A percentile compares a stretch with the other conserved stretches of the same genome.
These are phyloP conservation scores for Acomys russatus DNA, from an alignment of 2,797 vertebrate species.

Conservation along the genomic window DNA sequence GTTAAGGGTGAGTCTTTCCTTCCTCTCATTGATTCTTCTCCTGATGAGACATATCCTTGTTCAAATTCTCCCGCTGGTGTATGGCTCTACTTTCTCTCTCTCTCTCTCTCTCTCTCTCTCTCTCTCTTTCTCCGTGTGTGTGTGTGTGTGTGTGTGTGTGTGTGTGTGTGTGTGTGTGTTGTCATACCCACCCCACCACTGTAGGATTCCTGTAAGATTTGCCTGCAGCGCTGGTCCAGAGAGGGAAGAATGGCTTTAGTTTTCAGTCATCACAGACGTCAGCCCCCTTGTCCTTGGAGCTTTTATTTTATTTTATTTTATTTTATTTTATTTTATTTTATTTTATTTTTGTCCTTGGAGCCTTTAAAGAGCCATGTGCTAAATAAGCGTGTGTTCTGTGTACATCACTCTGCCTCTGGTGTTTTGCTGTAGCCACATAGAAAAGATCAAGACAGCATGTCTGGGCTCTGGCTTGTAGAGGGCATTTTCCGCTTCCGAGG, in stretches of 20 bases:
- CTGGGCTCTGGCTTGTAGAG: background rate
- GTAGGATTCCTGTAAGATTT: background rate
- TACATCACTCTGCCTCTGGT: background rate
- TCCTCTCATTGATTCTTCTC: background rate
- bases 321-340: too few species aligned
- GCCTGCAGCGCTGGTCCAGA: background rate
- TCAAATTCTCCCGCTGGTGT: background rate
- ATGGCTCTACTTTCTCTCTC: background rate
- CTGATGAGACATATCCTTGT: background rate
- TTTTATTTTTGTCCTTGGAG: too few species aligned
- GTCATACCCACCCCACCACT: background rate
- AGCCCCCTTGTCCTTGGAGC: background rate
- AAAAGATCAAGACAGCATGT: background rate
- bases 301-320: too few species aligned
- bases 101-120: too few species aligned
- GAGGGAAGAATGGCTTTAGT: background rate
- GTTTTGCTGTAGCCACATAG: background rate
- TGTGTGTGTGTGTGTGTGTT: background rate
- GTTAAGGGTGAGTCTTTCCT: background rate
- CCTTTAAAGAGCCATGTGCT: background rate
- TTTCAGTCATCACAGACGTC: fast-evolving
- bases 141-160: too few species aligned
- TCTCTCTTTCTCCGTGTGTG: too few species aligned
- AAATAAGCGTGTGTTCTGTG: background rate
- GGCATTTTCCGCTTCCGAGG: background rate